Evolutionary conservation across 1,140 invertebrate species (phyloP).

Genomic region (Drosophila obscura): DNA sequence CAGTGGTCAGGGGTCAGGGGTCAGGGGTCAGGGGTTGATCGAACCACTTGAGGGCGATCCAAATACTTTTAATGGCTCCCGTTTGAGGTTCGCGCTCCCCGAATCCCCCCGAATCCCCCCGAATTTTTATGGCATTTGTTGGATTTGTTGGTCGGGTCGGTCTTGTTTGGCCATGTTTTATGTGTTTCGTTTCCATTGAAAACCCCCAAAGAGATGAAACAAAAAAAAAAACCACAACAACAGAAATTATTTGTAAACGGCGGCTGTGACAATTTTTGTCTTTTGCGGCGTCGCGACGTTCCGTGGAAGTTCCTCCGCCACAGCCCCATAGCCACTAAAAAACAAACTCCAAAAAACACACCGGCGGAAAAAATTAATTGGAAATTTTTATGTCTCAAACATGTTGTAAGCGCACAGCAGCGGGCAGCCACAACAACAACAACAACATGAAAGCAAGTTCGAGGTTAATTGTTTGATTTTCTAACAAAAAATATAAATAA

Average conservation of each 20-base stretch:
- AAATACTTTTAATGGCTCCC: conserved; percentile 37
- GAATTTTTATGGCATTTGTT: conserved; percentile 56
- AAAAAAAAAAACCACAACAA: conserved; percentile 36
- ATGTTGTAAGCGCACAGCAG: conserved; percentile 68
- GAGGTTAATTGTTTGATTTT: conserved; percentile 82
- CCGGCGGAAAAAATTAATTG: conserved; percentile 71
- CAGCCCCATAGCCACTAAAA: conserved; percentile 55
- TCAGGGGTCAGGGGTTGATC: conserved; percentile 28
- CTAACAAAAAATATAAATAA: conserved; percentile 71
- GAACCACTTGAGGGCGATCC: conserved; percentile 5
- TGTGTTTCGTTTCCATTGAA: conserved; percentile 81
- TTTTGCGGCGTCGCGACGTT: conserved; percentile 39
- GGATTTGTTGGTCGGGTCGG: conserved; percentile 33
- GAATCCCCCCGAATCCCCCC: too few species aligned
- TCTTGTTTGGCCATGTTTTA: conserved; percentile 76
- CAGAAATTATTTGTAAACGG: conserved; percentile 81
- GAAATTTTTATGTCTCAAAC: conserved; percentile 82
- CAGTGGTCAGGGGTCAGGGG: neutral
- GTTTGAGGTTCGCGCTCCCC: conserved; percentile 1
- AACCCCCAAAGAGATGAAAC: conserved; percentile 66
- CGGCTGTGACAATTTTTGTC: conserved; percentile 76
- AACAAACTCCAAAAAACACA: conserved; percentile 42
- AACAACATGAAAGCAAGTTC: conserved; percentile 58
- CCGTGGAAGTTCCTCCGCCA: conserved; percentile 64
- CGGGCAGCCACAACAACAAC: conserved; percentile 22